Evolutionary conservation across 2,113 vertebrate genomes (phyloP).

Genomic region (Megaceryle torquata): DNA sequence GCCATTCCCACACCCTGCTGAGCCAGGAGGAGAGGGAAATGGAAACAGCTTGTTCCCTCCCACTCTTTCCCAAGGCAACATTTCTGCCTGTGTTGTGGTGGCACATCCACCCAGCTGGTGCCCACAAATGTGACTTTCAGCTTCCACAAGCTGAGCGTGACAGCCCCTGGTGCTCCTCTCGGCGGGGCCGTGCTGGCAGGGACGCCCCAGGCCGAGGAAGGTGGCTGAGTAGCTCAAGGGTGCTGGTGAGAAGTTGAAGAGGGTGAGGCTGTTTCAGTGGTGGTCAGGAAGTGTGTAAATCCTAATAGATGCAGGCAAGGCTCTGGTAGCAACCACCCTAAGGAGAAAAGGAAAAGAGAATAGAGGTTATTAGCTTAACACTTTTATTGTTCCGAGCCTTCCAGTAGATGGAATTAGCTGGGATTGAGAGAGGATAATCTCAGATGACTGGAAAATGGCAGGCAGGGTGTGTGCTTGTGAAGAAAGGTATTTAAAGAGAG

Average conservation of each 20-base stretch:
- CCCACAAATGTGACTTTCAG: not conserved
- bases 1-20: not conserved
- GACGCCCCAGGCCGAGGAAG: not conserved
- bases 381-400: not conserved
- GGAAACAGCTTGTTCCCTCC: slow-evolving; percentile 17
- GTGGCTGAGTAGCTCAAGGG: fast-evolving
- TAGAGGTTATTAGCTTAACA: not conserved
- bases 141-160: not conserved
- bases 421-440: not conserved
- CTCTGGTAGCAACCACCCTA: not conserved
- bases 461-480: not conserved
- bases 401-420: not conserved
- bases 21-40: not conserved
- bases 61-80: not conserved
- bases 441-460: not conserved
- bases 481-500: not conserved
- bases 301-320: not conserved
- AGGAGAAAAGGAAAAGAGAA: not conserved
- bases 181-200: fast-evolving
- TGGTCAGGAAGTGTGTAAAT: not conserved
- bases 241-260: not conserved
- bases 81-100: not conserved
- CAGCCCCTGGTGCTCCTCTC: not conserved
- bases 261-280: not conserved
- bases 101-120: not conserved